Evolutionary conservation across 2,113 vertebrate genomes (phyloP).

Genomic region (Rutilus rutilus): DNA sequence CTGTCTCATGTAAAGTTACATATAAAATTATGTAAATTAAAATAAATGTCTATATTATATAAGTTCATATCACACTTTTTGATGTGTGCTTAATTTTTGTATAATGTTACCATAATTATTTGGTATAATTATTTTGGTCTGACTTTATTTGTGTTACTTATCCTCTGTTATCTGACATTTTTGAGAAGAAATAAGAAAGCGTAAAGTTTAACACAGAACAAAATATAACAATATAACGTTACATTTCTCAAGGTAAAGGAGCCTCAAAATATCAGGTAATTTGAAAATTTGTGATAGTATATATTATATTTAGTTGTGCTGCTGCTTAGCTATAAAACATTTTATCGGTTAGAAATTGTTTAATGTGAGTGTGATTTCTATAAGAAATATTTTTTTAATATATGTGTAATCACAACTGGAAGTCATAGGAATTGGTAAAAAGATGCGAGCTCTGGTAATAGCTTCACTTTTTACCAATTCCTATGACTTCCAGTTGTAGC

Average conservation of each 20-base stretch:
- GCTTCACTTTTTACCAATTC: no score
- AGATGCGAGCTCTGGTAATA: neutral
- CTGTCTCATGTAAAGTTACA: slow-evolving; percentile 15
- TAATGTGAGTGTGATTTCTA: neutral
- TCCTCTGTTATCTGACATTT: neutral
- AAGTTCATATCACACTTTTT: neutral
- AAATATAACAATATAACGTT: neutral
- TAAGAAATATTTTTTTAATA: neutral
- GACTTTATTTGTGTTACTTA: neutral
- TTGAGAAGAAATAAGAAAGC: no score
- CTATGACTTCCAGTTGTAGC: no score
- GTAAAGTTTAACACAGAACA: neutral
- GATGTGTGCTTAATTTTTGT: slow-evolving; percentile 2
- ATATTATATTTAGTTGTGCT: neutral
- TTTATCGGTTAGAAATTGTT: neutral
- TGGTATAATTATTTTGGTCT: neutral
- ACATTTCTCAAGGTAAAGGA: neutral
- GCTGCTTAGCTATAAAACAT: neutral
- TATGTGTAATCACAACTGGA: neutral
- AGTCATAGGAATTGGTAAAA: neutral
- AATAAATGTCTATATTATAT: slow-evolving; percentile 20
- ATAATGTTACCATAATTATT: neutral
- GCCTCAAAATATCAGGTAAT: neutral
- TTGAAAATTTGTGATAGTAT: neutral
- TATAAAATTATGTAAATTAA: slow-evolving; percentile 14